These are phyloP conservation scores for Rhagium mordax DNA, from an alignment of 2,888 invertebrate species.

Conservation along the genomic window DNA sequence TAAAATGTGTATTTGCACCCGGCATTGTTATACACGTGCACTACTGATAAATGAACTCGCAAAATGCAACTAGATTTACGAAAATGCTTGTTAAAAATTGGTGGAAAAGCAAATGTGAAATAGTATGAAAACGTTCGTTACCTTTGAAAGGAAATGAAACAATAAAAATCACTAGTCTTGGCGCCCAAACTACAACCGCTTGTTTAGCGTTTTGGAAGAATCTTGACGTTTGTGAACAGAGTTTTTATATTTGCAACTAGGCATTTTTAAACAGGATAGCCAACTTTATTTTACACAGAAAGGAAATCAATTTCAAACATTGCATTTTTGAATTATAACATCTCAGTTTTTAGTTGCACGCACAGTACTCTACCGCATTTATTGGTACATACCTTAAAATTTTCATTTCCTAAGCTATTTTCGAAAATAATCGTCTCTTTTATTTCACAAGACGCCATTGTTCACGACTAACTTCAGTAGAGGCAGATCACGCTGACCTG, in stretches of 20 bases:
- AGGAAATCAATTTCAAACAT: background rate
- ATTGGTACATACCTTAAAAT: slow-evolving; percentile 36
- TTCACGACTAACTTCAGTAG: slow-evolving; percentile 5
- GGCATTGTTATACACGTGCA: slow-evolving; percentile 49
- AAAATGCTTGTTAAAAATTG: slow-evolving; percentile 2
- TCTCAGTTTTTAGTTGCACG: background rate
- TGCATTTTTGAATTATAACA: background rate
- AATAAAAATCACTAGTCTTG: slow-evolving; percentile 30
- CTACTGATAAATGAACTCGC: background rate
- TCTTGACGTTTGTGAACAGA: slow-evolving; percentile 22
- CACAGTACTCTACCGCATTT: background rate
- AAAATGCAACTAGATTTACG: slow-evolving; percentile 28
- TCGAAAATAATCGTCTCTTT: slow-evolving; percentile 43
- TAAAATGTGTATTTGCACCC: slow-evolving; percentile 44
- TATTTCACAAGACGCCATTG: slow-evolving; percentile 47
- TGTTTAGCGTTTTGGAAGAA: slow-evolving; percentile 38
- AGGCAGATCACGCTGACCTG: background rate
- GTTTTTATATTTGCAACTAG: slow-evolving; percentile 7
- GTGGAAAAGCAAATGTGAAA: slow-evolving; percentile 27
- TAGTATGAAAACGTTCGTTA: slow-evolving; percentile 32
- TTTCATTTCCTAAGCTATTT: slow-evolving; percentile 36
- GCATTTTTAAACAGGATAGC: background rate
- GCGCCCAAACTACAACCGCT: slow-evolving; percentile 44
- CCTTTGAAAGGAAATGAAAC: slow-evolving; percentile 22
- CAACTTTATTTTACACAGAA: background rate